phyloP scores from a whole-genome alignment of 2,888 invertebrate species.

The Paralinhomoeus sp. region DNA sequence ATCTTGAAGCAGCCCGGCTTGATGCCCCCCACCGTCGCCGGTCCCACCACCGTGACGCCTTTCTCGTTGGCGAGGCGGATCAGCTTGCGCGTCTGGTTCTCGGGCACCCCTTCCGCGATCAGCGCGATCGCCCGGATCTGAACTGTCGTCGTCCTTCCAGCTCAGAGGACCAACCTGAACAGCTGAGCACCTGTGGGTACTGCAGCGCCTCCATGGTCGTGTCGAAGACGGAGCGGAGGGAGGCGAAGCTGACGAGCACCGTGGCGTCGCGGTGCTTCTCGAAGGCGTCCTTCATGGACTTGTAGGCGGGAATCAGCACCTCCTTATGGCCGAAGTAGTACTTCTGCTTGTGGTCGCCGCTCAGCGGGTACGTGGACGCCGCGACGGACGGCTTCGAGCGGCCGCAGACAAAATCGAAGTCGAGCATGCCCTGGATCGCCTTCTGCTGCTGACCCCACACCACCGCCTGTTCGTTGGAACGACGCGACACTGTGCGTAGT shows the following conservation, averaged over 20 bases:
- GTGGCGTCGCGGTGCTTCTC: conserved; percentile 77
- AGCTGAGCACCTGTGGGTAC: conserved; percentile 46
- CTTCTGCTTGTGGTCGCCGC: conserved; percentile 84
- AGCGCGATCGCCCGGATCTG: conserved; percentile 83
- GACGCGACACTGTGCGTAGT: too few species aligned
- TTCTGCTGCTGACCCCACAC: conserved; percentile 98
- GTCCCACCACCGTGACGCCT: conserved; percentile 60
- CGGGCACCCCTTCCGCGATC: conserved; percentile 96
- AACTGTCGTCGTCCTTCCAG: conserved; percentile 4
- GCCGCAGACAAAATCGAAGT: conserved; percentile 80
- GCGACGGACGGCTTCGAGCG: conserved; percentile 61
- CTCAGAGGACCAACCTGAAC: too few species aligned
- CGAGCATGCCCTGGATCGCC: conserved; percentile 84
- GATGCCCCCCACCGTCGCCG: conserved; percentile 55
- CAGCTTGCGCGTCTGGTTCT: conserved; percentile 84
- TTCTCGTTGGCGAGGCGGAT: conserved; percentile 45
- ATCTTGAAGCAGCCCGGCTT: conserved; percentile 98
- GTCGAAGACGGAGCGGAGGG: conserved; percentile 83
- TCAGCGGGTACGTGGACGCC: conserved; percentile 92
- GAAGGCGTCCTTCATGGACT: conserved; percentile 88
- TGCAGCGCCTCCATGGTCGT: conserved; percentile 80
- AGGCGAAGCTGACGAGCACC: conserved; percentile 84
- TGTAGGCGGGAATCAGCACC: conserved; percentile 74
- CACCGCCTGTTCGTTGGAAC: conserved; percentile 38
- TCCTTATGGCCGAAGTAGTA: conserved; percentile 99